Evolutionary conservation across 2,888 invertebrate species (phyloP), one percentile per base, ranked within the genome.

Genomic region (Andrena praecox): DNA sequence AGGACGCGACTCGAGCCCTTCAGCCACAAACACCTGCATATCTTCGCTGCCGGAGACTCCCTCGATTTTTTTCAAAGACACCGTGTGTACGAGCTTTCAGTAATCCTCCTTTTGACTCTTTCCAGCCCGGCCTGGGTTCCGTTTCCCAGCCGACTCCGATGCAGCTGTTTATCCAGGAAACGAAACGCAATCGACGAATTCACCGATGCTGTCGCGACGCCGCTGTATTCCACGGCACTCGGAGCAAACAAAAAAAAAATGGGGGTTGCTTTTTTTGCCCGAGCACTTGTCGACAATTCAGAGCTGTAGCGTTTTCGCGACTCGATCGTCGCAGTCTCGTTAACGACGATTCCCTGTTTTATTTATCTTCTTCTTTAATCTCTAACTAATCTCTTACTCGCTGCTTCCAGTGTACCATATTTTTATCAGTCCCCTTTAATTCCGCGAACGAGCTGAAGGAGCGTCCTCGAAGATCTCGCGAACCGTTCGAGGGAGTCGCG

Each of bases 61-160:
- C 73, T 78, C 78, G 81, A 78, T 56, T 56, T 74, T 70, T 79
- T 77, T 67, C 71, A 82, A 86, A 83, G 76, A 82, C 60, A 59
- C 27, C 54, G 59, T 60, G 10, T 48, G 63, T 54, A 52, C 66
- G 50, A 71, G 82, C 76, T 76, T 66, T 74, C 75, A 76, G 72
- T 84, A 74, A 84, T 79, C 68, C 76, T 76, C 67, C 63, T 78
- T 82, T 82, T 74, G 60, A 76, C 50, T 66, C 72, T 72, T 60
- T 67, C 67, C 29, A n/a, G 60, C 42, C 24, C 24, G 48, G 59
- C 52, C 8, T 24, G 31, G 24, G 24, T 16, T 27, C 24, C 64
- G 48, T 68, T 69, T 52, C 59, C 52, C 27, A 69, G 29, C 20
- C 20, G 50, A 24, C 48, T 59, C 33, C 33, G 6, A 8, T 24